Conservation (phyloP, 2,113 vertebrate genomes). For the Pitta sordida region DNA sequence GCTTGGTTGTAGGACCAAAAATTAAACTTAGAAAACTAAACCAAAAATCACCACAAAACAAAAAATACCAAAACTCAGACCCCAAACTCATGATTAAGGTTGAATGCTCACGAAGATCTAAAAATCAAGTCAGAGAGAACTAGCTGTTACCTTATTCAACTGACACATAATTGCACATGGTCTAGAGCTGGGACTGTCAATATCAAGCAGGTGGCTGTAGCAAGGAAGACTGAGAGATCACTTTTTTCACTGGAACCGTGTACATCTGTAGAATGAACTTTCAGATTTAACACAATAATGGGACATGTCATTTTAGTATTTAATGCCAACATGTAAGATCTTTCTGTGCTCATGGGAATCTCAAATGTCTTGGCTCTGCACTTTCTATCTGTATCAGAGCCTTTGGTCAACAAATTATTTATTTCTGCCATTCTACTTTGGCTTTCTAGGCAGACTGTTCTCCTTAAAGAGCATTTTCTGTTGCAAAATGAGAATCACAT, state of each 20-base stretch:
- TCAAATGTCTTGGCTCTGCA: not conserved
- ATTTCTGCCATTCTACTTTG: conserved; percentile 7
- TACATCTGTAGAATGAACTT: not conserved
- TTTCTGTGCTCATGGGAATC: not conserved
- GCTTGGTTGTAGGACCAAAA: not conserved
- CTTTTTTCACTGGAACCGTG: not conserved
- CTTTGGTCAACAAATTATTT: not conserved
- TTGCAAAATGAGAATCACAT: not conserved
- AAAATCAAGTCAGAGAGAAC: not conserved
- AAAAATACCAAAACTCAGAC: not conserved
- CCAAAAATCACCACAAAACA: not conserved
- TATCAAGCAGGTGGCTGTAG: not conserved
- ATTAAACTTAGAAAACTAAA: not conserved
- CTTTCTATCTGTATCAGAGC: not conserved
- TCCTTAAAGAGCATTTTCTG: not conserved
- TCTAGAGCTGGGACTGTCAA: not conserved
- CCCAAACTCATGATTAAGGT: fast-evolving
- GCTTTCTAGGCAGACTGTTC: not conserved
- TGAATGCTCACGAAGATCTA: not conserved
- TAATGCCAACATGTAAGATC: not conserved
- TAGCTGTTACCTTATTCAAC: not conserved
- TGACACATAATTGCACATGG: not conserved
- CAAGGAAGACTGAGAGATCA: not conserved
- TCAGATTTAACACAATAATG: not conserved
- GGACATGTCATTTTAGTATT: not conserved